Evolutionary conservation across 1,140 invertebrate genomes (phyloP).

Genomic region (Drosophila sturtevanti): DNA sequence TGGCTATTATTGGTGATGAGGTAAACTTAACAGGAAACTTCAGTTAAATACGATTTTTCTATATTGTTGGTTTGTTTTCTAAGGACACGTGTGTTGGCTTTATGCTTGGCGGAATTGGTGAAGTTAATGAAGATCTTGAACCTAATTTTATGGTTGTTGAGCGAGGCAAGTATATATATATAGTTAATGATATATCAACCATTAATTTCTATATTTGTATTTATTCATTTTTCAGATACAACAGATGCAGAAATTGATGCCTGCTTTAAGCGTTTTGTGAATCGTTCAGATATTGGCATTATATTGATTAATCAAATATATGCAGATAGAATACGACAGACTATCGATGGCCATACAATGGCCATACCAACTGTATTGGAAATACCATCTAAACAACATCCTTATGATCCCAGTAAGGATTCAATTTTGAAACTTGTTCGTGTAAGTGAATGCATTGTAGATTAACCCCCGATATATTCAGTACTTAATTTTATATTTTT

Average conservation of each 20-base stretch:
- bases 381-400: constrained; percentile 99
- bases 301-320: constrained; percentile 99
- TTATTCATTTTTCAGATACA: constrained; percentile 89
- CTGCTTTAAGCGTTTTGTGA: constrained; percentile 96
- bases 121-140: constrained; percentile 98
- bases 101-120: constrained; percentile 97
- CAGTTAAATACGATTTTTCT: not conserved
- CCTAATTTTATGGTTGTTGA: constrained; percentile 99
- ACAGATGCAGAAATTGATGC: constrained; percentile 97
- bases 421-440: constrained; percentile 97
- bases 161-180: constrained; percentile 89
- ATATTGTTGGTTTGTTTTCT: too few relatives aligned
- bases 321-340: constrained; percentile 98
- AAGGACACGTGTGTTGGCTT: constrained; percentile 99
- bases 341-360: constrained; percentile 95
- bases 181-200: not conserved
- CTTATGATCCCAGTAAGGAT: constrained; percentile 99
- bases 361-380: constrained; percentile 98
- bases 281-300: constrained; percentile 98
- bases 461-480: too few relatives aligned
- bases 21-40: constrained; percentile 9
- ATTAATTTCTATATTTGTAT: not conserved
- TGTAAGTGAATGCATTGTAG: constrained; percentile 85
- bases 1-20: constrained; percentile 68
- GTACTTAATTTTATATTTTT: not conserved